Percentiles rank a stretch among this genome's conserved stretches.
Evolutionary conservation across 2,113 vertebrate genomes (phyloP).

Genomic region (Lethenteron reissneri): DNA sequence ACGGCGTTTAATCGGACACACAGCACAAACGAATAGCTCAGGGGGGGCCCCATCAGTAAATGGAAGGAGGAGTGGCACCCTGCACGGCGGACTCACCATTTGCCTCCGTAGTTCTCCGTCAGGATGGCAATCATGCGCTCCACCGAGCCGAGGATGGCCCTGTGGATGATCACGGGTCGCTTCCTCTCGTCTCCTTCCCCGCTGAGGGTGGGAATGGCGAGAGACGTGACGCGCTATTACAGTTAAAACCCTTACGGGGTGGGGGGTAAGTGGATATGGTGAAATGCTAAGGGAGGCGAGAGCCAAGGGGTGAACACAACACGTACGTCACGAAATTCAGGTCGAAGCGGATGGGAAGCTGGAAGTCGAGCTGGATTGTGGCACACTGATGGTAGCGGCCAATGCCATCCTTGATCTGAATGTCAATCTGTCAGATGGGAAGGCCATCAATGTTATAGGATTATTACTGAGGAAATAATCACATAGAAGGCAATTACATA

Average conservation of each 20-base stretch:
- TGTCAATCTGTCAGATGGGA: constrained; percentile 53
- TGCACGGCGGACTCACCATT: constrained; percentile 42
- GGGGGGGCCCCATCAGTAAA: too few species aligned
- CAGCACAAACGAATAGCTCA: too few species aligned
- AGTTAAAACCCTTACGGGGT: too few species aligned
- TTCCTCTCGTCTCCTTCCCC: constrained; percentile 82
- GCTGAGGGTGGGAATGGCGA: constrained; percentile 19
- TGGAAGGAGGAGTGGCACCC: background rate
- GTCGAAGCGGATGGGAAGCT: constrained; percentile 79
- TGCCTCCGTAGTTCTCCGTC: constrained; percentile 90
- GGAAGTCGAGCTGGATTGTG: constrained; percentile 87
- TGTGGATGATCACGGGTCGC: constrained; percentile 78
- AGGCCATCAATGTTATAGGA: background rate
- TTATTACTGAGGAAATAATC: too few species aligned
- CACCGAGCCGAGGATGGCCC: constrained; percentile 82
- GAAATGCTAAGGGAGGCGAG: too few species aligned
- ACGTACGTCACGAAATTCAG: constrained; percentile 65
- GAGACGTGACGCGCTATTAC: too few species aligned
- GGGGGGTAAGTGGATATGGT: too few species aligned
- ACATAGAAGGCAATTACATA: too few species aligned
- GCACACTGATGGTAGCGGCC: constrained; percentile 93
- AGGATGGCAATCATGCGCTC: constrained; percentile 96
- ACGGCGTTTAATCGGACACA: too few species aligned
- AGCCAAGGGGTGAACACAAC: too few species aligned
- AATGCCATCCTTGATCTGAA: constrained; percentile 91